Evolutionary conservation across 1,140 invertebrate species (phyloP).

Genomic region (Caligus rogercresseyi): DNA sequence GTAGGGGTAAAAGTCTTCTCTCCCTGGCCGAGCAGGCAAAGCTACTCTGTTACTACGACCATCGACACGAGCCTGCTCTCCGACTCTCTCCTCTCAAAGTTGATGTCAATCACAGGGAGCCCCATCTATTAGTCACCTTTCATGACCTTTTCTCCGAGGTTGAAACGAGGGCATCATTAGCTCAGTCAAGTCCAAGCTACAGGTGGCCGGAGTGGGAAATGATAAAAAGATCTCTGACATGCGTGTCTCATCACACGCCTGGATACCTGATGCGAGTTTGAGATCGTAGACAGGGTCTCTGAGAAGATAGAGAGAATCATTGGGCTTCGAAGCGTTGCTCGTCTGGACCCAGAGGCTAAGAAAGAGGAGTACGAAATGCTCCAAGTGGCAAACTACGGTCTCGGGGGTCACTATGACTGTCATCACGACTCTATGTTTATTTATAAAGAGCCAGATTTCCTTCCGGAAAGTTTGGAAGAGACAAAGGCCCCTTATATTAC

Average conservation of each 20-base stretch:
- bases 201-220: slow-evolving; percentile 13
- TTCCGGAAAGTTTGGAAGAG: neutral
- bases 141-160: slow-evolving; percentile 34
- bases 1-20: slow-evolving; percentile 33
- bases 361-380: slow-evolving; percentile 22
- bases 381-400: slow-evolving; percentile 40
- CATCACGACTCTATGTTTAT: slow-evolving; percentile 38
- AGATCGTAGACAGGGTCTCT: neutral
- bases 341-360: slow-evolving; percentile 5
- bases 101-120: slow-evolving; percentile 33
- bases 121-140: slow-evolving; percentile 33
- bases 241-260: neutral
- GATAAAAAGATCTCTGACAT: neutral
- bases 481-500: slow-evolving; percentile 22
- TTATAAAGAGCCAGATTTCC: slow-evolving; percentile 28
- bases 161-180: slow-evolving; percentile 35
- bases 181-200: slow-evolving; percentile 35
- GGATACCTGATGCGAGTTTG: neutral
- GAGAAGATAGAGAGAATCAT: neutral
- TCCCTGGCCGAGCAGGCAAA: slow-evolving; percentile 25
- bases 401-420: slow-evolving; percentile 45
- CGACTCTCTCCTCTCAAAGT: slow-evolving; percentile 34
- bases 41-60: slow-evolving; percentile 31
- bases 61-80: slow-evolving; percentile 29
- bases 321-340: neutral